Percentiles rank a stretch among this genome's conserved stretches.
Evolutionary conservation across 1,140 invertebrate species (phyloP).

Genomic region (Cydia fagiglandana): DNA sequence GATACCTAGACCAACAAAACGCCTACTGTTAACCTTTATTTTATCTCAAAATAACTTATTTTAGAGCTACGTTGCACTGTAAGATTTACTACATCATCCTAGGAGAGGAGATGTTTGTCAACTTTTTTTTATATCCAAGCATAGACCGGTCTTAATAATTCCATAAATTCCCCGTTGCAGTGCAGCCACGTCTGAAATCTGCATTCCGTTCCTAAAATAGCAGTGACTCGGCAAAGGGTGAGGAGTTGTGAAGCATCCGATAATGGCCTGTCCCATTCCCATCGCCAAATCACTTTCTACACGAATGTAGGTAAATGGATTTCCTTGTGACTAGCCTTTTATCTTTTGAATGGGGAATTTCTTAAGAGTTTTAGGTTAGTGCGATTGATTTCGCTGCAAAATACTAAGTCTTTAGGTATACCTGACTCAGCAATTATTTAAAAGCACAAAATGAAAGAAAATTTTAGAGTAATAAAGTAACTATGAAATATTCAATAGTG

Average conservation of each 20-base stretch:
- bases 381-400: not conserved
- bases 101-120: not conserved
- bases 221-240: slow-evolving; percentile 5
- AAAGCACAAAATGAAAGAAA: too few relatives aligned
- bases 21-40: not conserved
- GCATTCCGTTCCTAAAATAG: slow-evolving; percentile 26
- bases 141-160: slow-evolving; percentile 26
- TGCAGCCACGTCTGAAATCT: slow-evolving; percentile 21
- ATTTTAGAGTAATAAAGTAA: not conserved
- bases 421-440: too few relatives aligned
- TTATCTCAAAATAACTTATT: not conserved
- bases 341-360: slow-evolving; percentile 7
- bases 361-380: not conserved
- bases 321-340: slow-evolving; percentile 5
- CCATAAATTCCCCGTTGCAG: slow-evolving; percentile 18
- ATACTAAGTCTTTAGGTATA: too few relatives aligned
- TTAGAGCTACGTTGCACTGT: too few relatives aligned
- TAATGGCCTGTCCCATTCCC: slow-evolving; percentile 26
- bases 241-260: slow-evolving; percentile 7
- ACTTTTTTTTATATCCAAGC: not conserved
- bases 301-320: slow-evolving; percentile 11
- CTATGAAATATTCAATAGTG: too few relatives aligned
- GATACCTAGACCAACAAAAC: not conserved
- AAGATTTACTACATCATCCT: too few relatives aligned
- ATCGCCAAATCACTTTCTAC: not conserved